phyloP scores from a whole-genome alignment of 2,113 vertebrate genomes.

The Shinisaurus crocodilurus region DNA sequence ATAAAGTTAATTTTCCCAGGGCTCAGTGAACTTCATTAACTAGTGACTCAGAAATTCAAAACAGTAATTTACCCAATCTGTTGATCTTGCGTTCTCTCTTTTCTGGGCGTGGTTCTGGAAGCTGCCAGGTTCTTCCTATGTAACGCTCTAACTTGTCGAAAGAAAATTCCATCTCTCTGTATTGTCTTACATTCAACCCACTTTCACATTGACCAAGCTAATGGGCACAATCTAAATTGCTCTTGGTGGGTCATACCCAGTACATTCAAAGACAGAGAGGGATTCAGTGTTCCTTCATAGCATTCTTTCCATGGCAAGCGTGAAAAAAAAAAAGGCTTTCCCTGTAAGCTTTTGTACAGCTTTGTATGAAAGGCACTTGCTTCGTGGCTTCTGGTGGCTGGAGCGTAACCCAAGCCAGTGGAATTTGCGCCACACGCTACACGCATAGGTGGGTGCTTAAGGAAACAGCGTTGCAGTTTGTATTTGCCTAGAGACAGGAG shows the following conservation, averaged over 20 bases:
- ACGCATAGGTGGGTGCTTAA: neutral
- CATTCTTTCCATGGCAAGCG: neutral
- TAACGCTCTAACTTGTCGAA: neutral
- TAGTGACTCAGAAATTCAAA: neutral
- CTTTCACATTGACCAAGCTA: neutral
- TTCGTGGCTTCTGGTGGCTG: neutral
- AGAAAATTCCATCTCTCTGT: neutral
- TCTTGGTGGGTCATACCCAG: neutral
- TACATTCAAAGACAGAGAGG: neutral
- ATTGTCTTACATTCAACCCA: neutral
- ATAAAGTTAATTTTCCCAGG: constrained; percentile 5
- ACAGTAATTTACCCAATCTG: neutral
- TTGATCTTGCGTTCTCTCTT: neutral
- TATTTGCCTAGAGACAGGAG: neutral
- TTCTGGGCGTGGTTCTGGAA: neutral
- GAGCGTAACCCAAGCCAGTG: neutral
- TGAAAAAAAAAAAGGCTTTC: neutral
- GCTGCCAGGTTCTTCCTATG: neutral
- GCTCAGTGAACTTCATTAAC: neutral
- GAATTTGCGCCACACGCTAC: neutral
- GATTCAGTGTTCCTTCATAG: too few species aligned
- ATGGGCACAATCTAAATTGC: neutral
- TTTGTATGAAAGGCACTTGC: neutral
- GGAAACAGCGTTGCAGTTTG: neutral
- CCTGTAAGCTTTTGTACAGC: neutral